A percentile compares a stretch with the other conserved stretches of the same genome.
These are phyloP conservation scores for Tragulus kanchil DNA, from an alignment of 2,113 vertebrate genomes.

Conservation along the genomic window DNA sequence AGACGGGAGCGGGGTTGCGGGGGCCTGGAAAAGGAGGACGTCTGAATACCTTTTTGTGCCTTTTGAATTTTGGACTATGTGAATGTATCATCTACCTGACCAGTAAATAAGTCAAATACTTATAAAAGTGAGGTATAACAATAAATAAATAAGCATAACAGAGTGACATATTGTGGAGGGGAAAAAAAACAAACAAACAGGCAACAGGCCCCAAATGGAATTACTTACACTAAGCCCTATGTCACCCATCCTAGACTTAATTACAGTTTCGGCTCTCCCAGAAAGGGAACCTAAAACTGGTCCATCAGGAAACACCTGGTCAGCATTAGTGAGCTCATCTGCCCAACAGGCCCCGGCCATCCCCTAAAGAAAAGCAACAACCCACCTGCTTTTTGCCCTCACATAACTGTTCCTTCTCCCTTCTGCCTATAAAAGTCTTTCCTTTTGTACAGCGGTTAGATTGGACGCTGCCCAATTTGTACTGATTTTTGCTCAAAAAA, in stretches of 20 bases:
- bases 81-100: not conserved
- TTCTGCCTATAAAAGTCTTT: not conserved
- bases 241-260: not conserved
- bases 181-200: not conserved
- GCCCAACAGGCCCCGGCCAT: not conserved
- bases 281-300: not conserved
- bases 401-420: not conserved
- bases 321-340: not conserved
- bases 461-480: not conserved
- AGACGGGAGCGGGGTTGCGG: not conserved
- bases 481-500: not conserved
- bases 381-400: not conserved
- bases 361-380: not conserved
- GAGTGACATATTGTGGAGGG: not conserved
- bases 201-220: not conserved
- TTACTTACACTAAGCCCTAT: not conserved
- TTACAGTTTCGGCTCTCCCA: not conserved
- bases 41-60: not conserved
- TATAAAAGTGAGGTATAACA: not conserved
- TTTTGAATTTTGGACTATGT: not conserved
- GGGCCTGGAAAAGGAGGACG: too few relatives aligned
- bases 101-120: not conserved
- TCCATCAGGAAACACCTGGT: not conserved
- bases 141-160: not conserved
- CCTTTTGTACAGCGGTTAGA: not conserved